Conservation (phyloP, 2,888 invertebrate species). For the Ornithoptera priamus region DNA sequence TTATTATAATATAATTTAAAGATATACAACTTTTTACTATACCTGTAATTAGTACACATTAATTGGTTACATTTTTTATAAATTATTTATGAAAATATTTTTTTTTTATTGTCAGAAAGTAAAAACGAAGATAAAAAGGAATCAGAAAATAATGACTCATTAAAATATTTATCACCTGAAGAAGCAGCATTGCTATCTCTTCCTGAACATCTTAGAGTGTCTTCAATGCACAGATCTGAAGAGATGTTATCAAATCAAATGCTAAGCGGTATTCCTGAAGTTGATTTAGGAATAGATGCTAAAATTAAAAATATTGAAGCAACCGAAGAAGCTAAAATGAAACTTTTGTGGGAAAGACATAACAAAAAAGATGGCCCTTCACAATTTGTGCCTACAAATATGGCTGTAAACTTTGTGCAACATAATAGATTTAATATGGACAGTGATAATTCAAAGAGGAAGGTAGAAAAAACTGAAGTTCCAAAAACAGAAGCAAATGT, state of each 20-base stretch:
- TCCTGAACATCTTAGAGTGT: slow-evolving; percentile 92
- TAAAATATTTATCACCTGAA: slow-evolving; percentile 90
- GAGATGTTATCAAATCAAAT: slow-evolving; percentile 99
- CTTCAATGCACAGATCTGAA: slow-evolving; percentile 93
- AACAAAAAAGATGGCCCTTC: slow-evolving; percentile 96
- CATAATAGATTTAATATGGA: slow-evolving; percentile 98
- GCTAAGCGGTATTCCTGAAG: slow-evolving; percentile 99
- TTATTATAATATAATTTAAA: too few relatives aligned
- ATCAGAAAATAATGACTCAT: slow-evolving; percentile 63
- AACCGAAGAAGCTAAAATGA: slow-evolving; percentile 98
- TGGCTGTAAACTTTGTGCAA: slow-evolving; percentile 99
- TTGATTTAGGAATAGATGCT: slow-evolving; percentile 99
- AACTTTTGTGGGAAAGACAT: slow-evolving; percentile 91
- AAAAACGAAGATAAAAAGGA: slow-evolving; percentile 65
- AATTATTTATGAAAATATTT: background rate
- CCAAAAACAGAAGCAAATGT: slow-evolving; percentile 59
- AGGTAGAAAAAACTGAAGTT: slow-evolving; percentile 75
- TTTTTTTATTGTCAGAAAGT: slow-evolving; percentile 51
- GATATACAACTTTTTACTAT: too few relatives aligned
- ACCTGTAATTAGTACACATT: too few relatives aligned
- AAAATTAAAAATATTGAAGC: slow-evolving; percentile 99
- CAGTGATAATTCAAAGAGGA: slow-evolving; percentile 81
- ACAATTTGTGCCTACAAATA: slow-evolving; percentile 97
- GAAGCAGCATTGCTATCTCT: slow-evolving; percentile 94
- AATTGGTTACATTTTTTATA: background rate